Conservation (phyloP, 2,113 vertebrate genomes). For the Nematolebias whitei region DNA sequence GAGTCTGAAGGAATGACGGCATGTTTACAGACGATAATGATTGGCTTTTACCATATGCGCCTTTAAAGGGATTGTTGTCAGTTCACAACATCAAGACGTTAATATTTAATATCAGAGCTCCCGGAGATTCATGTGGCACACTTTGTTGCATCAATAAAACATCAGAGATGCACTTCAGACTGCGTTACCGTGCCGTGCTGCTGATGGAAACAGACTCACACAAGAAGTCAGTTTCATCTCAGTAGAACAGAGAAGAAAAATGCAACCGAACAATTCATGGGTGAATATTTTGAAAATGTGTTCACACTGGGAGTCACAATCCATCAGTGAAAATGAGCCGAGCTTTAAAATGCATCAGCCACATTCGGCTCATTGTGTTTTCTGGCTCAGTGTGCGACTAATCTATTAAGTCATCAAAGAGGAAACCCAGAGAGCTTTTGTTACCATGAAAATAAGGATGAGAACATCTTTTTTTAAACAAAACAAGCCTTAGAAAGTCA, state of each 20-base stretch:
- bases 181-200: slow-evolving; percentile 36
- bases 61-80: slow-evolving; percentile 47
- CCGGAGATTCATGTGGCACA: slow-evolving; percentile 68
- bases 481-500: not conserved
- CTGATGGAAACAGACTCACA: slow-evolving; percentile 16
- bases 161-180: slow-evolving; percentile 61
- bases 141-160: slow-evolving; percentile 81
- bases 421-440: slow-evolving; percentile 22
- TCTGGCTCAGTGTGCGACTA: not conserved
- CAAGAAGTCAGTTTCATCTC: slow-evolving; percentile 2
- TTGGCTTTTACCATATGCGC: slow-evolving; percentile 48
- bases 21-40: slow-evolving; percentile 17
- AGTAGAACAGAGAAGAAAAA: slow-evolving; percentile 17
- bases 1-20: slow-evolving; percentile 63
- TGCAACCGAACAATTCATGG: not conserved
- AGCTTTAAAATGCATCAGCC: not conserved
- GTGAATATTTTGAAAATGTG: slow-evolving; percentile 6
- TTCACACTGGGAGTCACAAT: slow-evolving; percentile 2
- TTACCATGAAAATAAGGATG: slow-evolving; percentile 1
- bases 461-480: not conserved
- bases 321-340: not conserved
- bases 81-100: slow-evolving; percentile 63
- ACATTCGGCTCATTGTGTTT: slow-evolving; percentile 5
- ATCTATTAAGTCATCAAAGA: slow-evolving; percentile 1
- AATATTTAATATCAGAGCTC: slow-evolving; percentile 69